These are phyloP conservation scores for Odontocolon sp. DNA, from an alignment of 2,888 invertebrate species.

Conservation along the genomic window DNA sequence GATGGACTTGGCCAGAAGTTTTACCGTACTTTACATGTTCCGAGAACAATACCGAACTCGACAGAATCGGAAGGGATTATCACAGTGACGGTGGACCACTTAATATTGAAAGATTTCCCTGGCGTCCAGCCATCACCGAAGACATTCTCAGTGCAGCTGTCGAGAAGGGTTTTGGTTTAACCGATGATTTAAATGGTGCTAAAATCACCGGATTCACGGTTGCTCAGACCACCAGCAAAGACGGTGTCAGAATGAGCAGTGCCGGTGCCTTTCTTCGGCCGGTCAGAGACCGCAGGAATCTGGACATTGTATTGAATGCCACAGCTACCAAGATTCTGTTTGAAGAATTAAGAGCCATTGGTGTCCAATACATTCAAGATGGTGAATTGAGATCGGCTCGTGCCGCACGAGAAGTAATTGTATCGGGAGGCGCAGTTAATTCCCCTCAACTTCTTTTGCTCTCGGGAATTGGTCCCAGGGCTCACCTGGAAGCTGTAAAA, in stretches of 20 bases:
- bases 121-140: conserved; percentile 84
- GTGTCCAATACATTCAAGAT: conserved; percentile 83
- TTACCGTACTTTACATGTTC: conserved; percentile 88
- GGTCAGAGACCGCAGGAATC: conserved; percentile 82
- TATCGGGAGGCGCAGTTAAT: conserved; percentile 86
- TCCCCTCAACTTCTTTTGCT: conserved; percentile 86
- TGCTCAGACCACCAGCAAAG: conserved; percentile 85
- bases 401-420: conserved; percentile 81
- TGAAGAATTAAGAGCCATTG: conserved; percentile 82
- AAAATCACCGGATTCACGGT: conserved; percentile 85
- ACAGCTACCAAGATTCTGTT: conserved; percentile 84
- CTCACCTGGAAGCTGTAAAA: conserved; percentile 83
- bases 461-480: conserved; percentile 86
- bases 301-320: conserved; percentile 85
- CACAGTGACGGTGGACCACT: conserved; percentile 85
- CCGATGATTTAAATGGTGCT: conserved; percentile 86
- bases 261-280: conserved; percentile 85
- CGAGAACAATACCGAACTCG: conserved; percentile 86
- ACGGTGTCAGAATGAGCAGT: conserved; percentile 85
- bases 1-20: conserved; percentile 91
- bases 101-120: conserved; percentile 85
- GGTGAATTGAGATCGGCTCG: conserved; percentile 69
- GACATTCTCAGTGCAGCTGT: conserved; percentile 85
- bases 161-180: conserved; percentile 85
- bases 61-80: conserved; percentile 83